Percentiles rank a stretch among this genome's conserved stretches.
Evolutionary conservation across 1,140 invertebrate species (phyloP).

Genomic region (Heliconius melpomene): DNA sequence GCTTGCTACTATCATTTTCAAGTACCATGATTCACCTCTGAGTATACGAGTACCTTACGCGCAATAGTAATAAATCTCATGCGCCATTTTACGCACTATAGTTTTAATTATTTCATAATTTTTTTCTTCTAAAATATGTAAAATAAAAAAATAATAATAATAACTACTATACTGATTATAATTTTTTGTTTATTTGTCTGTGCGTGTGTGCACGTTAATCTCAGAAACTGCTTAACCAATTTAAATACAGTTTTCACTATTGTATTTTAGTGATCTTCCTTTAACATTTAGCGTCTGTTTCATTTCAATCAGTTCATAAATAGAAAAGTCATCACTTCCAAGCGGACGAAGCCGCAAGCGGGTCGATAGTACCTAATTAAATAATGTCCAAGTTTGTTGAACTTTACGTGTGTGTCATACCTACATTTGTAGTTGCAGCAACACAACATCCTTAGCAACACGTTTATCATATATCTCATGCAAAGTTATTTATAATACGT

Average conservation of each 20-base stretch:
- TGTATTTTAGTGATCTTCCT: too few relatives aligned
- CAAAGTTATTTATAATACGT: not conserved
- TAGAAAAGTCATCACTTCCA: not conserved
- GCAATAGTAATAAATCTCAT: constrained; percentile 9
- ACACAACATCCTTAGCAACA: not conserved
- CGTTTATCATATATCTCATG: not conserved
- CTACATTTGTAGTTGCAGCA: constrained; percentile 2
- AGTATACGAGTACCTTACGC: constrained; percentile 2
- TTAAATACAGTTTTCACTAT: too few relatives aligned
- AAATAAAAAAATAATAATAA: not conserved
- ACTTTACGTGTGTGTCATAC: constrained; percentile 15
- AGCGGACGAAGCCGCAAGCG: too few relatives aligned
- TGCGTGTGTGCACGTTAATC: too few relatives aligned
- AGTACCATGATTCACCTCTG: not conserved
- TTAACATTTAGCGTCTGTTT: too few relatives aligned
- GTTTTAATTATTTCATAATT: not conserved
- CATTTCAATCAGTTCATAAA: too few relatives aligned
- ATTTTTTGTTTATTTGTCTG: too few relatives aligned
- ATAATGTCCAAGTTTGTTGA: constrained; percentile 18
- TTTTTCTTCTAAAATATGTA: not conserved
- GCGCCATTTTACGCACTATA: not conserved
- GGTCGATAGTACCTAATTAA: not conserved
- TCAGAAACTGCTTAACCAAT: too few relatives aligned
- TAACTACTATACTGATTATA: too few relatives aligned
- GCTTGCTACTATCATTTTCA: not conserved